Percentiles rank a stretch among this genome's conserved stretches.
phyloP scores from a whole-genome alignment of 2,113 vertebrate species.

The Pteronura brasiliensis region DNA sequence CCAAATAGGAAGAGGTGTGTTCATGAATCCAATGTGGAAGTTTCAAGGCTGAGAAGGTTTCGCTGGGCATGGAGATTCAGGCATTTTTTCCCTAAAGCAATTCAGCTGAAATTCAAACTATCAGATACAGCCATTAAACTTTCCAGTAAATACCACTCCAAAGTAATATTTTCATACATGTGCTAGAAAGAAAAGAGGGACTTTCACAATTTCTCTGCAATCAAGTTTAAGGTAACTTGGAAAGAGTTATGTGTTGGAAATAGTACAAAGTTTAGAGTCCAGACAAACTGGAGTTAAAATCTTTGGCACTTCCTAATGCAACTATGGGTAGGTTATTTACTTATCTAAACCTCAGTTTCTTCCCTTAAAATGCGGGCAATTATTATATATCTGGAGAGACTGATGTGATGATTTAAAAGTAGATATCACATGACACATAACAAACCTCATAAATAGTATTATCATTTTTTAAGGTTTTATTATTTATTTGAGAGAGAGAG shows the following conservation, averaged over 20 bases:
- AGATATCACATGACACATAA: not conserved
- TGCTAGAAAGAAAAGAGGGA: not conserved
- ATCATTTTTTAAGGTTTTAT: not conserved
- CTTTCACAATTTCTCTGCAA: not conserved
- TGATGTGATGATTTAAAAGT: not conserved
- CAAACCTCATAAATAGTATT: not conserved
- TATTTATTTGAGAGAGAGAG: not conserved
- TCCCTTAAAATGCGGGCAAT: not conserved
- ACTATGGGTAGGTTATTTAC: not conserved
- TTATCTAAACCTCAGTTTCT: not conserved
- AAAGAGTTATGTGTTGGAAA: not conserved
- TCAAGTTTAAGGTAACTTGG: not conserved
- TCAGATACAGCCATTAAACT: not conserved
- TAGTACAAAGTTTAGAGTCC: not conserved
- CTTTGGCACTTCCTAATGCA: not conserved
- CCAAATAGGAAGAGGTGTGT: not conserved
- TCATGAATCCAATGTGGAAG: not conserved
- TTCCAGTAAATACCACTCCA: not conserved
- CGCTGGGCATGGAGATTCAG: not conserved
- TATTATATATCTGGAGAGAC: not conserved
- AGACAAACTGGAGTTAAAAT: not conserved
- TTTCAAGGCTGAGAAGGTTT: conserved; percentile 11
- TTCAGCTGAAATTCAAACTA: conserved; percentile 22
- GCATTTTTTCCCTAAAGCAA: not conserved
- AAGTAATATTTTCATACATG: not conserved